Base-by-base conservation (phyloP, 2,888 invertebrate species). In the Cosmorhoe ocellata region DNA sequence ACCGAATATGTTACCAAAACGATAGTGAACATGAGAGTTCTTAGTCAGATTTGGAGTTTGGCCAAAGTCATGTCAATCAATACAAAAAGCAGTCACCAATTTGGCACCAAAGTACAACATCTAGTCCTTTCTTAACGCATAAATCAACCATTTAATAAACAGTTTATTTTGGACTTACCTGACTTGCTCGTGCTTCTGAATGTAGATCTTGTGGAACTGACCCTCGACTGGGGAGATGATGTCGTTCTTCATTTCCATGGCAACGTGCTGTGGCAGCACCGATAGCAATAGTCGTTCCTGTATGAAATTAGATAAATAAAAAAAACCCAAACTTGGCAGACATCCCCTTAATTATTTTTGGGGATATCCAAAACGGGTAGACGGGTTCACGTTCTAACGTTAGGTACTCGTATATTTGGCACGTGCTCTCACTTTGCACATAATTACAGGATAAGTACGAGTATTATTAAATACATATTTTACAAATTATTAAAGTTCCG, bases 161-260 rank as follows among this genome's bases (percentile, higher is more conserved):
- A 48, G 24, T 28, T 38, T 45, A 37, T 18, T 18, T 12, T 43
- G 32, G 52, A 53, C 76, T 91, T 77, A 96, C 96, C 96, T 97
- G 81, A 97, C 97, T 89, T 96, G 96, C 82, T 97, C 97, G 78
- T 97, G 97, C 75, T 95, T 95, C 81, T 97, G 97, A 71, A 97
- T 97, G 90, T 97, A 97, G 83, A 97, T 97, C 90, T 97, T 97
- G 84, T 97, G 97, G 85, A 97, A 97, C 85, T 97, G 96, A 57
- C 96, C 96, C 78, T 97, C 96, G 58, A 96, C 95, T 1, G 97
- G 97, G 42, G 96, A 95, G 71, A 97, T 94, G 64, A 98, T 96
- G 84, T 97, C 97, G 79, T 95, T 95, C 89, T 97, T 97, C 97
- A 98, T 97, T 86, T 97, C 97, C 95, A 97, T 95, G 62, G 97